phyloP scores from a whole-genome alignment of 2,113 vertebrate species.

The Onychostruthus taczanowskii region DNA sequence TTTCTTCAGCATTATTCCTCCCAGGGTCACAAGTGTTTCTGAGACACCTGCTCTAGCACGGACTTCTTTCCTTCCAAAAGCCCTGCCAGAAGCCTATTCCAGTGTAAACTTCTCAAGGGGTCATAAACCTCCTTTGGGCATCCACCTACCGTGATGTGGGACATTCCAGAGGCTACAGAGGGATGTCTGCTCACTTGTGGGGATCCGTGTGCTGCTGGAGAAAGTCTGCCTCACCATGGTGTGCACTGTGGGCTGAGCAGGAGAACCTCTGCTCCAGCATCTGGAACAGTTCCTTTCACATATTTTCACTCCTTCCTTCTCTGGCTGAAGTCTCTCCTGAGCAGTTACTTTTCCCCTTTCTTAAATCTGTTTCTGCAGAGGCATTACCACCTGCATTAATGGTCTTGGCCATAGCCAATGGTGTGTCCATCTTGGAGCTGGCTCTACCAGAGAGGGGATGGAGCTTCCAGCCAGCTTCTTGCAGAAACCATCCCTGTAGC shows the following conservation, averaged over 20 bases:
- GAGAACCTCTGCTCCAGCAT: not conserved
- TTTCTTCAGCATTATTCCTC: not conserved
- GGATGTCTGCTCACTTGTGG: no score
- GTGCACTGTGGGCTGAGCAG: no score
- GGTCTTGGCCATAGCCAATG: not conserved
- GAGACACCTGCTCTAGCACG: not conserved
- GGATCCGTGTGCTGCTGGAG: not conserved
- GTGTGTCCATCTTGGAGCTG: not conserved
- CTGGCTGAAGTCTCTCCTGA: not conserved
- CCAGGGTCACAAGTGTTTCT: not conserved
- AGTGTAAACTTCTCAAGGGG: not conserved
- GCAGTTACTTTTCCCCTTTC: not conserved
- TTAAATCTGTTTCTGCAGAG: not conserved
- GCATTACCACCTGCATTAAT: accelerated
- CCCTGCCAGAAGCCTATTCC: not conserved
- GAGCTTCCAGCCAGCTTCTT: not conserved
- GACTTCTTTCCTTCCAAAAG: not conserved
- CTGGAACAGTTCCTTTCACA: not conserved
- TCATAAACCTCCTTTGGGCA: not conserved
- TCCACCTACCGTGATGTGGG: not conserved
- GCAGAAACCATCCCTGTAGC: accelerated
- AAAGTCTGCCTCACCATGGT: not conserved
- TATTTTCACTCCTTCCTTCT: not conserved
- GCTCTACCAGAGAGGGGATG: not conserved
- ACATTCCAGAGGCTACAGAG: not conserved